Base-by-base conservation (phyloP, 1,140 invertebrate species). In the Ceratoteleas bidentatus region DNA sequence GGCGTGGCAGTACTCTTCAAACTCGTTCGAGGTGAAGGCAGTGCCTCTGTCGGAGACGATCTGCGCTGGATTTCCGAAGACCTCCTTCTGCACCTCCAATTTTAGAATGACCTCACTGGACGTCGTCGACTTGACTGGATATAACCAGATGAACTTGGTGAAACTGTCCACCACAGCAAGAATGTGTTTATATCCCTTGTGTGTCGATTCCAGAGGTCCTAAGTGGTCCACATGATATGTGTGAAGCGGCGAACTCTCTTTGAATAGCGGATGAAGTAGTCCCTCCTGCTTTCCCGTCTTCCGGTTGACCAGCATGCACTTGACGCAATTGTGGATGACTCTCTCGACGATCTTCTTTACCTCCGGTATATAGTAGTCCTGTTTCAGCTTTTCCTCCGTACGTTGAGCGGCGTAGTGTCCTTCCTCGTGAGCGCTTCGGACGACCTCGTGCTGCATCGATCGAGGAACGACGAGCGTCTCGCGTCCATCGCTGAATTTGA, bases 1-100 rank as follows among this genome's bases (percentile, higher is more conserved):
- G 6, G 73, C 24, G 10, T 57, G 14, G 50, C 81, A 85, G 40
- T 85, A 88, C 14, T 79, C 38, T n/a, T 64, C n/a, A 52, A 88
- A 89, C 11, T 49, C 69, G 0, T 61, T 57, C 0, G 64, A 69
- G 0, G 79, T 85, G 62, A 87, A 90, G 1, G 75, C 75, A 2
- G 50, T 33, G 0, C 64, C 64, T 14, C 52, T 2, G 24, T 66
- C 50, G 0, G 64, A 54, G n/a, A 66, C 10, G 0, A 66, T 56
- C 38, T 43, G 47, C 0, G 13, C 3, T 0, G 64, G 64, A 5
- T 53, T 65, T 0, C 64, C 52, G 15, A 65, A 65, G 0, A 13
- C 10, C 9, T 5, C 38, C 52, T 66, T 66, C 36, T 66, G 52
- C 4, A 56, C 7, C 2, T 56, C 50, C 8, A 66, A 32, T 8